phyloP scores from a whole-genome alignment of 2,888 invertebrate genomes.

The Eupithecia dodoneata region DNA sequence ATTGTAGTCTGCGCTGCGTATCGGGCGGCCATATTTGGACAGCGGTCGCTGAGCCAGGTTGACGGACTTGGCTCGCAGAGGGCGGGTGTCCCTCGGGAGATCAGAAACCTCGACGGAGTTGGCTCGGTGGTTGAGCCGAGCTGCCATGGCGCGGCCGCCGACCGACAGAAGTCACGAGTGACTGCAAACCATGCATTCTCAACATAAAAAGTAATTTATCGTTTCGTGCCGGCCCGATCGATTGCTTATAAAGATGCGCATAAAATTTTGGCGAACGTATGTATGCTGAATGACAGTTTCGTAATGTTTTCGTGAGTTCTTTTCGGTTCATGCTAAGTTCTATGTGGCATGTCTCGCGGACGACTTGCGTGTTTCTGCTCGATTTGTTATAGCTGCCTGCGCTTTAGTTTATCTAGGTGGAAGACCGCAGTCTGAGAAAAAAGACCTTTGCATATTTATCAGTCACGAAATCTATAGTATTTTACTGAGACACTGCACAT shows the following conservation, averaged over 20 bases:
- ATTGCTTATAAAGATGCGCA: constrained; percentile 77
- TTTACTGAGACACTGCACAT: neutral
- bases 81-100: constrained; percentile 47
- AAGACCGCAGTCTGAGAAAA: constrained; percentile 5
- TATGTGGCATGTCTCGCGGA: constrained; percentile 35
- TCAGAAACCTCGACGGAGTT: constrained; percentile 60
- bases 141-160: constrained; percentile 13
- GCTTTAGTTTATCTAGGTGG: constrained; percentile 13
- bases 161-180: constrained; percentile 61
- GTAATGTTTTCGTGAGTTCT: constrained; percentile 58
- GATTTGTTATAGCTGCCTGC: constrained; percentile 5
- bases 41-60: constrained; percentile 69
- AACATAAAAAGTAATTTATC: constrained; percentile 79
- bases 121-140: constrained; percentile 23
- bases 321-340: constrained; percentile 42
- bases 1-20: constrained; percentile 68
- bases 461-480: constrained; percentile 6
- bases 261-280: constrained; percentile 71
- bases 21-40: constrained; percentile 66
- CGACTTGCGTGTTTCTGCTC: constrained; percentile 25
- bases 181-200: constrained; percentile 69
- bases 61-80: constrained; percentile 73
- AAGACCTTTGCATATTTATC: constrained; percentile 5
- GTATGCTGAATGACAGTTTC: constrained; percentile 61
- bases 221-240: constrained; percentile 77